Evolutionary conservation across 1,140 invertebrate genomes (phyloP), one percentile per base, ranked within the genome.

Genomic region (Argopecten irradians): DNA sequence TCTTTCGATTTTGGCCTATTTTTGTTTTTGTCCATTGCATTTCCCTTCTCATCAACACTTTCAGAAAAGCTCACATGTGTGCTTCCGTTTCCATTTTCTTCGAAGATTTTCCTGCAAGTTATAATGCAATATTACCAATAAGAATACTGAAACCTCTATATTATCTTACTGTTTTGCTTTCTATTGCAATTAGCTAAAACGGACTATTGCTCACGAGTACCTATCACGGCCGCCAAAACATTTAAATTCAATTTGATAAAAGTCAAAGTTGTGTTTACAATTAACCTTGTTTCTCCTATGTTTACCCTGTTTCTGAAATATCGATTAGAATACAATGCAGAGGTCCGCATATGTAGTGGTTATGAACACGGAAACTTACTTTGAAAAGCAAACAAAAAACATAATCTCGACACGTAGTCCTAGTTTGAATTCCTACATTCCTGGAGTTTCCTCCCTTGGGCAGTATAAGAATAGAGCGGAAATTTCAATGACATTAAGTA

Each of bases 21-120:
- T 13, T 35, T 39, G 7, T 82, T 41, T 35, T 83, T 71, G 34
- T 35, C 35, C 28, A 34, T 87, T 28, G 22, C 86, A 0, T 43
- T 5, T 2, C 35, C 83, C 34, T 43, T 87, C 82, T 87, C 86
- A n/a, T 35, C 82, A 34, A 43, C 41, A 34, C 41, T 83, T 22
- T 35, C 82, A 11, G 82, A 13, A 83, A 87, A 87, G 35, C 86
- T 87, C 36, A 87, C 86, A 13, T 39, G 71, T 8, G 55, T 35
- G 8, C 28, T 35, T 28, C 41, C 82, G 28, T 82, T 82, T 43
- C 82, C 82, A 34, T 83, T 83, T 83, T 87, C 82, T 1, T 87
- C 86, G n/a, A 87, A 82, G 22, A 87, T 83, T 28, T 82, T 71
- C 22, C 86, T 87, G 28, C 13, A 83, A 87, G 19, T 22, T 13